Base-by-base conservation (phyloP, 2,113 vertebrate species). In the Gopherus flavomarginatus region DNA sequence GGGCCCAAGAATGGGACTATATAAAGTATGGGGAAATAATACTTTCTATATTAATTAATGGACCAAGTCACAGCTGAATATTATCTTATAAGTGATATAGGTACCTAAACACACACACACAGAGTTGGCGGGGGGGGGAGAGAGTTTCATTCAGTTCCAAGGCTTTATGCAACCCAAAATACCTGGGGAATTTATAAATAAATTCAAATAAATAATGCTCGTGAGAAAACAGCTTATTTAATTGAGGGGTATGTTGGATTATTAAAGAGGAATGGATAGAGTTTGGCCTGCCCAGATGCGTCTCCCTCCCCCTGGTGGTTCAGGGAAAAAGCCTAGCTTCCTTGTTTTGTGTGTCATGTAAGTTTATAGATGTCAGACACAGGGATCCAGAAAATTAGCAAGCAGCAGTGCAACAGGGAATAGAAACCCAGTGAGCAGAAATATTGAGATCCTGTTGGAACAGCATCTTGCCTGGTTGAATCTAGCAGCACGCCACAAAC, bases 381-480 rank as follows among this genome's bases (percentile, higher is more conserved):
- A 82, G 52, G 92, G 88, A 95, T 4, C 3, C 52, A 87, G 88
- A 89, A 80, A 29, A 6, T 22, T 79, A 94, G 5, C 5, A 75
- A 95, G 24, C 19, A 79, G 35, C 31, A 75, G 8, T 38, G 6
- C 47, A 88, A 72, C 4, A 78, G 21, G 90, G n/a, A 85, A 77
- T 3, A 75, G 5, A 94, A 95, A 93, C 29, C 56, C 75, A 87
- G 6, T 83, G 75, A 91, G 92, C 1, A 86, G 72, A 65, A 97
- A 56, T 56, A 91, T 5, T 53, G 87, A 79, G 65, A 82, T 38
- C 19, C 62, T 86, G 2, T 89, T 94, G n/a, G 29, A 97, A 88
- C 13, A 89, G 4, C 3, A 90, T 50, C 27, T 85, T 88, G 26
- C 42, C 59, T 91, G 79, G 8, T 53, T 90, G 78, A 62, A 17